These are phyloP conservation scores for Oxytorus armatus DNA, from an alignment of 2,888 invertebrate genomes.

Conservation along the genomic window DNA sequence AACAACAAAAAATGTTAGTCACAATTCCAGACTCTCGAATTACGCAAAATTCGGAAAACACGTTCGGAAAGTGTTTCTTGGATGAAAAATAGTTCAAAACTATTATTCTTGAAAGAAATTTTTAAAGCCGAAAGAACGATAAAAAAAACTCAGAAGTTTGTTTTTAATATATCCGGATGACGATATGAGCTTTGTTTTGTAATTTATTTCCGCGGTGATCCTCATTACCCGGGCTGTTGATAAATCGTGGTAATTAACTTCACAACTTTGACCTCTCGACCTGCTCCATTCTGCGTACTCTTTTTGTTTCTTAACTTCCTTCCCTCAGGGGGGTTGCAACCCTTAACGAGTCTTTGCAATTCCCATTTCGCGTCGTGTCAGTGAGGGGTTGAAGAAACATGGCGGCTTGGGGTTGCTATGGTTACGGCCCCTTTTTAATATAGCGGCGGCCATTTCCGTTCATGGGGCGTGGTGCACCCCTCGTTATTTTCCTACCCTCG, in stretches of 20 bases:
- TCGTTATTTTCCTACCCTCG: conserved; percentile 49
- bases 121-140: no score
- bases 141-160: no score
- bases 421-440: conserved; percentile 64
- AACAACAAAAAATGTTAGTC: no score
- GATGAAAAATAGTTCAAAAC: no score
- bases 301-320: conserved; percentile 19
- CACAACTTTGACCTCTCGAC: conserved; percentile 51
- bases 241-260: not conserved
- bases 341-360: conserved; percentile 61
- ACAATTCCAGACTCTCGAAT: no score
- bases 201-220: conserved; percentile 6
- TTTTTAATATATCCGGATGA: no score
- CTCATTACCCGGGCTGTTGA: conserved; percentile 11
- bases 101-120: no score
- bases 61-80: no score
- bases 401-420: conserved; percentile 60
- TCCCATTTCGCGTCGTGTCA: conserved; percentile 22
- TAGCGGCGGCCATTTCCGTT: conserved; percentile 75
- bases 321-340: conserved; percentile 54
- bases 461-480: conserved; percentile 73
- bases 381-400: conserved; percentile 8
- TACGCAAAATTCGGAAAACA: no score
- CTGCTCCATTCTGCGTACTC: conserved; percentile 12
- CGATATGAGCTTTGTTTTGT: not conserved